Conservation (phyloP, 2,797 vertebrate species). For the Clarias platycephalus region DNA sequence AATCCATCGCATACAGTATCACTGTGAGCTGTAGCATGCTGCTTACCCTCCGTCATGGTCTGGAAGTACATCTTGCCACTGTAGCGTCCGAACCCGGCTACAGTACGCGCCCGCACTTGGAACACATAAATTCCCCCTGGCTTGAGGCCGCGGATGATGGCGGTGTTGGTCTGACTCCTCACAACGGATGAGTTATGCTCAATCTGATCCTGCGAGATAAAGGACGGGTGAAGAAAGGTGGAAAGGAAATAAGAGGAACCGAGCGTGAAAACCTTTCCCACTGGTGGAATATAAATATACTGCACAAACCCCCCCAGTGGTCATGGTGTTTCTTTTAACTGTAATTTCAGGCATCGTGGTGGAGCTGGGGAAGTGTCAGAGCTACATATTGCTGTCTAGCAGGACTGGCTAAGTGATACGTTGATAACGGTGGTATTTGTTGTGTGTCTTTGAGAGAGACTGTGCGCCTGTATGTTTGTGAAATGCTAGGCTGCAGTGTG, state of each 20-base stretch:
- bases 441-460: conserved; percentile 30
- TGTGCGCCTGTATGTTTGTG: conserved; percentile 14
- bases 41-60: conserved; percentile 98
- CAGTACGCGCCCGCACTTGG: conserved; percentile 96
- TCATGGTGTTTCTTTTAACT: conserved; percentile 30
- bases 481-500: conserved; percentile 14
- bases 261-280: conserved; percentile 6
- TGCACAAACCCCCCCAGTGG: background rate
- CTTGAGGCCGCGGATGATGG: conserved; percentile 90
- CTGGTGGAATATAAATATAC: conserved; percentile 12
- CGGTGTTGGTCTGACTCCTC: conserved; percentile 95
- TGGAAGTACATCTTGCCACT: conserved; percentile 99
- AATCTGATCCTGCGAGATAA: conserved; percentile 81
- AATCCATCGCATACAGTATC: background rate
- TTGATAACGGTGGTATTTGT: conserved; percentile 33
- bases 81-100: conserved; percentile 95
- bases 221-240: conserved; percentile 13
- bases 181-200: conserved; percentile 88
- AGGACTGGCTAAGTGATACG: conserved; percentile 17
- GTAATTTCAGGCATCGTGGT: conserved; percentile 5
- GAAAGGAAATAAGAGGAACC: conserved; percentile 4
- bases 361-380: conserved; percentile 16
- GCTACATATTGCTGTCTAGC: conserved; percentile 42
- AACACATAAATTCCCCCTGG: conserved; percentile 97
- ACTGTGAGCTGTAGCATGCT: conserved; percentile 11